Base-by-base conservation (phyloP, 1,140 invertebrate species). In the Acyrthosiphon pisum region DNA sequence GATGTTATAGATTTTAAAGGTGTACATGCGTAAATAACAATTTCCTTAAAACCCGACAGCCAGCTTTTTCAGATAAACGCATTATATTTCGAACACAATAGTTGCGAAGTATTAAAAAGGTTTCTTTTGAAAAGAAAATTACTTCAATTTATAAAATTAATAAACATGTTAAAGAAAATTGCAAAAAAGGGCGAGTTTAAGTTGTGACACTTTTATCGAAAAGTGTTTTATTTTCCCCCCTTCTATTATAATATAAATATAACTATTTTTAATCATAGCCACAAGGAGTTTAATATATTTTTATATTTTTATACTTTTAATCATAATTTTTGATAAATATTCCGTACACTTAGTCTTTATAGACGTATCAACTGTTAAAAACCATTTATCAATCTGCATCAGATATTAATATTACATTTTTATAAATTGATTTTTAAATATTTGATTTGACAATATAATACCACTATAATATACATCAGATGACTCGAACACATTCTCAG, bases 231-330 rank as follows among this genome's bases (percentile, higher is more conserved):
- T 83, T 83, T 84, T 37, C 30, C 4, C 23, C 83, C 22, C 37
- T 76, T 76, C 30, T 76, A 76, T 76, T 76, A 76, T 76, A n/a
- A 76, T 76, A 76, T 18, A 14, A 68, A 35, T 76, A 76, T n/a
- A 35, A n/a, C 60, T 76, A 76, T 76, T 76, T 86, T 86, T 86
- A 30, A 46, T 86, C 84, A 30, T 41, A 44, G 26, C 30, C 30
- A 46, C 84, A 41, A 86, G 14, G 30, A 46, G 26, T 41, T 37
- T 84, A 84, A 41, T 84, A 84, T 84, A 84, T 84, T 84, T 86
- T 86, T 84, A 84, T 84, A 84, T 84, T 84, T 86, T 86, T n/a
- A 86, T 20, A 46, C 44, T 86, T 86, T 86, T 14, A 41, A 84
- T 84, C 84, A 86, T 46, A 86, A 30, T 86, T 86, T 46, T 86